These are phyloP conservation scores for Mareca penelope DNA, from an alignment of 2,797 vertebrate species.

Conservation along the genomic window DNA sequence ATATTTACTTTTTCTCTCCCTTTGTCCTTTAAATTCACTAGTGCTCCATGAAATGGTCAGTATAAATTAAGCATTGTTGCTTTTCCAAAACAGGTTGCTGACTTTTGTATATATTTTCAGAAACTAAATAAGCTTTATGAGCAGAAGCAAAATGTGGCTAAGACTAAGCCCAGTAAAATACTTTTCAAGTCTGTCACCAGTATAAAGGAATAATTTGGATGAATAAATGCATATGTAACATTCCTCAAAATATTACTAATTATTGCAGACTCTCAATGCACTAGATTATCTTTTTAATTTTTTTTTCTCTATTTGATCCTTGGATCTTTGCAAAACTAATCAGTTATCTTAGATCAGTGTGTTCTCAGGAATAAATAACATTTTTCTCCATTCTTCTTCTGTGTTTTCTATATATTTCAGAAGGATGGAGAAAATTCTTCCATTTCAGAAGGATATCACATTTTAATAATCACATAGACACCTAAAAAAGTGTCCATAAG, in stretches of 20 bases:
- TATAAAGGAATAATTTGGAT: not conserved
- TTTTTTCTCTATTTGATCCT: not conserved
- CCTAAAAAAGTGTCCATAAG: not conserved
- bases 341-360: not conserved
- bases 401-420: not conserved
- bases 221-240: not conserved
- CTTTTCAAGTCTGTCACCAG: not conserved
- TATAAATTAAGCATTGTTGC: not conserved
- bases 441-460: not conserved
- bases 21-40: not conserved
- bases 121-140: not conserved
- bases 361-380: not conserved
- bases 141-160: not conserved
- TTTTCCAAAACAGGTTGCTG: not conserved
- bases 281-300: not conserved
- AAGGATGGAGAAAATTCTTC: not conserved
- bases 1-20: not conserved
- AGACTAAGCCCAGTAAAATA: not conserved
- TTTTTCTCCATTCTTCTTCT: not conserved
- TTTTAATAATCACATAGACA: not conserved
- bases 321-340: not conserved
- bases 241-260: not conserved
- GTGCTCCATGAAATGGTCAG: rapidly evolving
- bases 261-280: not conserved
- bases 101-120: not conserved